Evolutionary conservation across 2,797 vertebrate genomes (phyloP).

Genomic region (Staurois parvus): DNA sequence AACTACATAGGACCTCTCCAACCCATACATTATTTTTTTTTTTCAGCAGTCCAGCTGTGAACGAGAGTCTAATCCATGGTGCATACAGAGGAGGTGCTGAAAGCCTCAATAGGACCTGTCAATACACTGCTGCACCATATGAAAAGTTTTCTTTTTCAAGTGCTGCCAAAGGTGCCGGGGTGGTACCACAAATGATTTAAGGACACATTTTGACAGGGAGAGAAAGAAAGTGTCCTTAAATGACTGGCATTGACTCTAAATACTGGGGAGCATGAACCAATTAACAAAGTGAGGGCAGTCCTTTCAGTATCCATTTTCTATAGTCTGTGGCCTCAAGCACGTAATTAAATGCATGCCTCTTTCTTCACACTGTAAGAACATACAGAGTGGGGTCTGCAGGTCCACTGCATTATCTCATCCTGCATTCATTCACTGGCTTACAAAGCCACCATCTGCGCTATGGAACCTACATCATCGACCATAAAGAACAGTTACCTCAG

Average conservation of each 20-base stretch:
- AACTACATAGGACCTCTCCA: conserved; percentile 55
- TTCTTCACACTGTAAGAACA: conserved; percentile 41
- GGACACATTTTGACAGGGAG: conserved; percentile 49
- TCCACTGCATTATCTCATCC: conserved; percentile 50
- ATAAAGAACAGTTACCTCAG: not conserved
- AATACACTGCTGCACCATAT: conserved; percentile 46
- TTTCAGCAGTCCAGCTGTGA: conserved; percentile 52
- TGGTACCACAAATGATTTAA: conserved; percentile 46
- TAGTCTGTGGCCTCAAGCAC: conserved; percentile 26
- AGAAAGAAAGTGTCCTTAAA: conserved; percentile 44
- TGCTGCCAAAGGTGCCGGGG: conserved; percentile 54
- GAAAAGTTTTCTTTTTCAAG: conserved; percentile 52
- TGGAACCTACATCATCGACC: conserved; percentile 6
- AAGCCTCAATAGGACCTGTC: conserved; percentile 52
- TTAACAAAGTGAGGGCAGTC: conserved; percentile 46
- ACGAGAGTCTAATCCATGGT: conserved; percentile 25
- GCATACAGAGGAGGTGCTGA: conserved; percentile 32
- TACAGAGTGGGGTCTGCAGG: conserved; percentile 42
- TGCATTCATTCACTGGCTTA: conserved; percentile 19
- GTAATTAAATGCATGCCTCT: conserved; percentile 46
- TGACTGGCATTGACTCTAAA: conserved; percentile 36
- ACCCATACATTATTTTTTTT: conserved; percentile 50
- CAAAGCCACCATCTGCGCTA: conserved; percentile 53
- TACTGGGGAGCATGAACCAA: conserved; percentile 45
- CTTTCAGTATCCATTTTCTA: conserved; percentile 44